Conservation (phyloP, 1,140 invertebrate species). For the Neuroterus valhalla region DNA sequence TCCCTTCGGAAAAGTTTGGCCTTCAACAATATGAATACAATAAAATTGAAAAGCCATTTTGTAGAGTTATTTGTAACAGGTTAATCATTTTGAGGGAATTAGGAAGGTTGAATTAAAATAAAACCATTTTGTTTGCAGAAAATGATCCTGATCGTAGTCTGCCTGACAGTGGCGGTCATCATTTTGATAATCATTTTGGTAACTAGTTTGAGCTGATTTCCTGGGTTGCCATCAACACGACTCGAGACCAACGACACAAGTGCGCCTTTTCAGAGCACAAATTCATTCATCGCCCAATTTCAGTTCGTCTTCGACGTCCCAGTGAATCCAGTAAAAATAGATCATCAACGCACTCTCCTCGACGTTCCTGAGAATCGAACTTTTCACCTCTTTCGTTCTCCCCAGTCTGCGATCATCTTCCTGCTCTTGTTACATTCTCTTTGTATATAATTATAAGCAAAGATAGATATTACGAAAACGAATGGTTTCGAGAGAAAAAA, state of each 20-base stretch:
- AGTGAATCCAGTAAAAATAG: not conserved
- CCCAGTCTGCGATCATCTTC: conserved; percentile 21
- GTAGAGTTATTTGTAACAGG: not conserved
- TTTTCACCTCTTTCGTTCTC: conserved; percentile 14
- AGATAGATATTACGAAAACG: not conserved
- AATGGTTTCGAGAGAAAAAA: not conserved
- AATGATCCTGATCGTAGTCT: conserved; percentile 89
- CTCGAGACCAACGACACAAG: conserved; percentile 12
- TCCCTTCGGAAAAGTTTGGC: not conserved
- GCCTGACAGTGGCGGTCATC: conserved; percentile 82
- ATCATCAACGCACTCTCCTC: not conserved
- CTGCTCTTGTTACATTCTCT: not conserved
- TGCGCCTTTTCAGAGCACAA: conserved; percentile 1
- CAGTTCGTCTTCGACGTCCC: conserved; percentile 1
- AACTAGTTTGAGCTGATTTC: conserved; percentile 62
- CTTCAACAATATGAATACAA: not conserved
- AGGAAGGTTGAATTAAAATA: conserved; percentile 32
- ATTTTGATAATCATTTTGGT: conserved; percentile 85
- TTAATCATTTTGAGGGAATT: not conserved
- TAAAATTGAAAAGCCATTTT: not conserved
- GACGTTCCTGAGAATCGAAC: conserved; percentile 23
- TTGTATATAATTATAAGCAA: conserved; percentile 1
- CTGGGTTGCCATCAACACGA: conserved; percentile 32
- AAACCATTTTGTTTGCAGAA: conserved; percentile 85
- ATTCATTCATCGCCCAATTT: conserved; percentile 22